A percentile compares a stretch with the other conserved stretches of the same genome.
Conservation (phyloP, 2,113 vertebrate species). For the Galemys pyrenaicus region DNA sequence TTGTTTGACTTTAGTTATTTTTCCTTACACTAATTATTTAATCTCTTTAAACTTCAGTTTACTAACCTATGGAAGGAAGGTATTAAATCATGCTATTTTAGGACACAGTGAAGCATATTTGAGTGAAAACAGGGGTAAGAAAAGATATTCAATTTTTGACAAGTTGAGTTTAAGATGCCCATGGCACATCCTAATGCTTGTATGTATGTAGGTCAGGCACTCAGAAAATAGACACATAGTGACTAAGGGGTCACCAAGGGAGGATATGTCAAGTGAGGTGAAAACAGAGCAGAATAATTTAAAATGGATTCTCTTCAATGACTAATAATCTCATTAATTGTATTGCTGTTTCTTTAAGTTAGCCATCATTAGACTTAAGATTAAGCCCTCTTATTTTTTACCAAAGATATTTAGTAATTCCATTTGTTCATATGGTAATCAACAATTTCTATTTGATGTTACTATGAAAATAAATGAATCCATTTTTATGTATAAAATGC, state of each 20-base stretch:
- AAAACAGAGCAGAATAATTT: neutral
- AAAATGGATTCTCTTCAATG: neutral
- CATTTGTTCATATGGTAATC: neutral
- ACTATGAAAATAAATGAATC: neutral
- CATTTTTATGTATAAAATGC: neutral
- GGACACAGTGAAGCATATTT: neutral
- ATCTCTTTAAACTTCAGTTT: neutral
- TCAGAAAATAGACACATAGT: neutral
- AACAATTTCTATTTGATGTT: neutral
- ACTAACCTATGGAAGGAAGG: neutral
- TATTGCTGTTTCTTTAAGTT: neutral
- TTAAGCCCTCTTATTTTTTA: neutral
- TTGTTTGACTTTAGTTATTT: neutral
- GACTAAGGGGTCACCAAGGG: neutral
- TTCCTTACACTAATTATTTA: neutral
- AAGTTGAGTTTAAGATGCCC: constrained; percentile 29
- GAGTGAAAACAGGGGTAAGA: neutral
- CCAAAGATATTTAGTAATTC: neutral
- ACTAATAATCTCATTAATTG: neutral
- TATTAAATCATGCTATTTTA: constrained; percentile 2
- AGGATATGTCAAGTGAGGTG: neutral
- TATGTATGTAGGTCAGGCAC: constrained; percentile 21
- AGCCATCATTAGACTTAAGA: neutral
- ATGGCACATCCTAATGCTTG: neutral
- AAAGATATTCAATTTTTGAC: constrained; percentile 49